Percentiles rank a stretch among this genome's conserved stretches.
Conservation (phyloP, 2,888 invertebrate species). For the Tetragonisca angustula region DNA sequence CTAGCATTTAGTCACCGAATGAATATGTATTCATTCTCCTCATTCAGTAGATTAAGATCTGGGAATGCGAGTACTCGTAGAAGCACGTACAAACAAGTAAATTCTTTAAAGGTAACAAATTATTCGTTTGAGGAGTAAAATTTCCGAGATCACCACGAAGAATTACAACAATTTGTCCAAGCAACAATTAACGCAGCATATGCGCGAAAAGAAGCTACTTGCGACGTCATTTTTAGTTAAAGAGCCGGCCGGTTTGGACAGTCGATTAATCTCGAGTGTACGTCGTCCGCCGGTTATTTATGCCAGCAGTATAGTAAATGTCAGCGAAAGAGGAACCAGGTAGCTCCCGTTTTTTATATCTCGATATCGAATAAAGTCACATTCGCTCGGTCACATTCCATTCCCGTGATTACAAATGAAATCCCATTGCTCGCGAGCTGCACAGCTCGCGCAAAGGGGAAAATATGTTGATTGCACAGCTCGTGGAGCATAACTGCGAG, state of each 20-base stretch:
- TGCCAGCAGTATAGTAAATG: not conserved
- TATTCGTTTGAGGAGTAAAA: not conserved
- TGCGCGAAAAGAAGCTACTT: not conserved
- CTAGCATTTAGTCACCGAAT: too few species aligned
- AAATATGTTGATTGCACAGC: not conserved
- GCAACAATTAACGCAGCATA: not conserved
- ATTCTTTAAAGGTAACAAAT: not conserved
- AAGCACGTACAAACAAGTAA: not conserved
- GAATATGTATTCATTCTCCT: too few species aligned
- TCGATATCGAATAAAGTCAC: constrained; percentile 7
- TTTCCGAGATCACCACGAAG: not conserved
- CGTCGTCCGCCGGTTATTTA: not conserved
- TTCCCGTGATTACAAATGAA: constrained; percentile 11
- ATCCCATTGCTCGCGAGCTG: not conserved
- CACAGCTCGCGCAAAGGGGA: not conserved
- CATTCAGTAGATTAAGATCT: not conserved
- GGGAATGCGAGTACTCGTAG: not conserved
- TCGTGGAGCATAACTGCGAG: not conserved
- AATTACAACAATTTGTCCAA: too few species aligned
- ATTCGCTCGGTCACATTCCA: not conserved
- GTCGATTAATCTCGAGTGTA: not conserved
- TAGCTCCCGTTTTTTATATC: not conserved
- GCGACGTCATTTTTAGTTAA: not conserved
- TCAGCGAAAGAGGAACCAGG: constrained; percentile 13
- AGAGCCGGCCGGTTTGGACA: not conserved